phyloP scores from a whole-genome alignment of 1,140 invertebrate species.

The Pemphigus obesinymphae region DNA sequence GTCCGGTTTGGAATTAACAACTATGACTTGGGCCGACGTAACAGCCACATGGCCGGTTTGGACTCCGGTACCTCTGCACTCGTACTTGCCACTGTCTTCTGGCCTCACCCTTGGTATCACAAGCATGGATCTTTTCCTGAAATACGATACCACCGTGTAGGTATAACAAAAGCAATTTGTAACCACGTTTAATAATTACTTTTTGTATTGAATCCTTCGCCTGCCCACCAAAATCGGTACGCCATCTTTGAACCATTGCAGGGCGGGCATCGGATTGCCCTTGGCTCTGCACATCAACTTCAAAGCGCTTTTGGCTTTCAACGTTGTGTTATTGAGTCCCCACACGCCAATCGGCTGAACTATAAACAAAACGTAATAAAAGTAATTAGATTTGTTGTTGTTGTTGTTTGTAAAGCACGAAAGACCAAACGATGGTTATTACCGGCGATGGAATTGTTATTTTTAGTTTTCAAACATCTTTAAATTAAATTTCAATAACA shows the following conservation, averaged over 20 bases:
- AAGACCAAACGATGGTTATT: too few species aligned
- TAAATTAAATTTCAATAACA: neutral
- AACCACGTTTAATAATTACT: slow-evolving; percentile 44
- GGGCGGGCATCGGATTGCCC: slow-evolving; percentile 49
- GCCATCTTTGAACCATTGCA: slow-evolving; percentile 50
- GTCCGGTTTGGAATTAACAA: slow-evolving; percentile 45
- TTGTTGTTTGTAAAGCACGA: neutral
- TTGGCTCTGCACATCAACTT: slow-evolving; percentile 48
- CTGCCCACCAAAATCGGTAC: slow-evolving; percentile 46
- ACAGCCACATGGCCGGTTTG: slow-evolving; percentile 43
- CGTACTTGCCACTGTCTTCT: slow-evolving; percentile 67
- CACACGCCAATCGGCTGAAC: slow-evolving; percentile 48
- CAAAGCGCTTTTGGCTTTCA: slow-evolving; percentile 47
- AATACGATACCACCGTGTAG: neutral
- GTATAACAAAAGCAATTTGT: neutral
- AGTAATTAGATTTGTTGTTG: neutral
- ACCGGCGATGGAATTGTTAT: neutral
- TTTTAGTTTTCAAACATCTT: neutral
- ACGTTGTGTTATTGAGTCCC: slow-evolving; percentile 48
- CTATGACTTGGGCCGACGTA: slow-evolving; percentile 45
- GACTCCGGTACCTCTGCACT: slow-evolving; percentile 60
- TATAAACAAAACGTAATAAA: slow-evolving; percentile 38
- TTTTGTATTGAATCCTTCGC: slow-evolving; percentile 50
- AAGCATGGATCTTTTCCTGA: slow-evolving; percentile 69
- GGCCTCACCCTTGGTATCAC: slow-evolving; percentile 65